phyloP scores from a whole-genome alignment of 2,888 invertebrate genomes.

The Parnassius glacialis region DNA sequence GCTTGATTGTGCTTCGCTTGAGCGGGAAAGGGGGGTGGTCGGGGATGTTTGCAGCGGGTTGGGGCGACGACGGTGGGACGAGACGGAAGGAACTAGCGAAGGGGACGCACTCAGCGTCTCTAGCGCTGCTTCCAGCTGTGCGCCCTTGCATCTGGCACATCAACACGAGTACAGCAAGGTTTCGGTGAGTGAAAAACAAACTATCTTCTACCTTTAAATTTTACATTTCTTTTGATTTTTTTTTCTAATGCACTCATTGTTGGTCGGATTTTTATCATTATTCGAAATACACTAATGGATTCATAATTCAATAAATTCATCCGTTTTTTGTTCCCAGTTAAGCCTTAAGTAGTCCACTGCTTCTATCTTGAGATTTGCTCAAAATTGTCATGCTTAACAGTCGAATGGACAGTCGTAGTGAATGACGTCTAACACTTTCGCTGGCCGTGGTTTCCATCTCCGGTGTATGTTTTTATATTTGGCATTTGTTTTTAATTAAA shows the following conservation, averaged over 20 bases:
- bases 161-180: slow-evolving; percentile 74
- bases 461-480: no score
- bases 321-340: no score
- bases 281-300: no score
- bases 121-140: slow-evolving; percentile 74
- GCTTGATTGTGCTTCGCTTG: slow-evolving; percentile 76
- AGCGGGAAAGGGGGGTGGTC: slow-evolving; percentile 65
- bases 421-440: no score
- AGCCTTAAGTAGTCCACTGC: no score
- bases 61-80: slow-evolving; percentile 74
- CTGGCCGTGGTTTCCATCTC: no score
- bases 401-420: background rate
- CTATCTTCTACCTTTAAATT: slow-evolving; percentile 4
- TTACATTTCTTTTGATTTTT: background rate
- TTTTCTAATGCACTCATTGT: slow-evolving; percentile 13
- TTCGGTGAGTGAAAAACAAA: slow-evolving; percentile 57
- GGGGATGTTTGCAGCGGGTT: slow-evolving; percentile 79
- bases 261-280: slow-evolving; percentile 4
- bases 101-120: slow-evolving; percentile 74
- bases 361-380: no score
- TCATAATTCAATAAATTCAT: no score
- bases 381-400: no score
- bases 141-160: slow-evolving; percentile 66
- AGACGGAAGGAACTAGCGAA: slow-evolving; percentile 68
- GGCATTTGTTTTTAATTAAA: no score